phyloP scores from a whole-genome alignment of 2,113 vertebrate species.

The Otis tarda region DNA sequence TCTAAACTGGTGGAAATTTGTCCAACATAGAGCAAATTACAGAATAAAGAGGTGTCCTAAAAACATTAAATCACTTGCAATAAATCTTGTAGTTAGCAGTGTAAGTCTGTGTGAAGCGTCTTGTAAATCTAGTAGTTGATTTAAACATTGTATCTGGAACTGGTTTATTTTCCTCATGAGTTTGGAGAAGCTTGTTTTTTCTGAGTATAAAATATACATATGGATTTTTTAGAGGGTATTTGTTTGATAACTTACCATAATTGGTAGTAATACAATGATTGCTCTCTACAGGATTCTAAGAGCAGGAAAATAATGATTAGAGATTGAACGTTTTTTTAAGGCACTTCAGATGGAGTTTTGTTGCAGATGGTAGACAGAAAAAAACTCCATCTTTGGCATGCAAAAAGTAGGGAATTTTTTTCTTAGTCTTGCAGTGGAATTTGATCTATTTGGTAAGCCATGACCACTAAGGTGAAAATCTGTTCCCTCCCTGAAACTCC shows the following conservation, averaged over 20 bases:
- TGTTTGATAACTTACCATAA: slow-evolving; percentile 10
- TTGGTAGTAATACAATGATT: slow-evolving; percentile 10
- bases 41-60: neutral
- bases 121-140: neutral
- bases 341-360: slow-evolving; percentile 8
- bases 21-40: neutral
- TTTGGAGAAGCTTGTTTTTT: neutral
- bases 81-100: neutral
- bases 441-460: neutral
- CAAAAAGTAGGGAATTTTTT: neutral
- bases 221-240: neutral
- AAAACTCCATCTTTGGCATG: neutral
- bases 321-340: neutral
- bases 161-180: neutral
- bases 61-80: neutral
- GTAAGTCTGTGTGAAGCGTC: neutral
- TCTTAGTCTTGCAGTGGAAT: neutral
- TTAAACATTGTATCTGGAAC: neutral
- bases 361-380: neutral
- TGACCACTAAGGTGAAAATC: neutral
- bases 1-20: neutral
- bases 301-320: slow-evolving; percentile 28
- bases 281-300: slow-evolving; percentile 4
- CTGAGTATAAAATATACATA: neutral
- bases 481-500: neutral